These are phyloP conservation scores for Caenorhabditis afra DNA, from an alignment of 2,888 invertebrate species.

Conservation along the genomic window DNA sequence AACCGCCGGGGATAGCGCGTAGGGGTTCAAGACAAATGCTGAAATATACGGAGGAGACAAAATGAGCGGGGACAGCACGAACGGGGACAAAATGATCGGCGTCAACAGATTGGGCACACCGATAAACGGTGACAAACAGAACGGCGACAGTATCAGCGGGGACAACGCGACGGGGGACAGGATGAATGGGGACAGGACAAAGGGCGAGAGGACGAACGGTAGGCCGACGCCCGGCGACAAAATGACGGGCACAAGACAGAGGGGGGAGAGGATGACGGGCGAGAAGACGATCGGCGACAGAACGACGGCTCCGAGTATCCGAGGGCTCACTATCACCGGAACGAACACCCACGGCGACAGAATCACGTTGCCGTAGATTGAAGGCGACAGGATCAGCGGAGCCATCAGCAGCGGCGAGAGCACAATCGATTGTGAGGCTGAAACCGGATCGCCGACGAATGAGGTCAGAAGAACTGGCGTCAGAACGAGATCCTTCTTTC, in stretches of 20 bases:
- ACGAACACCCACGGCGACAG: slow-evolving; percentile 66
- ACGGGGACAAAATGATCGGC: slow-evolving; percentile 66
- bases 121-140: slow-evolving; percentile 63
- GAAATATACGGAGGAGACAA: slow-evolving; percentile 57
- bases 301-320: slow-evolving; percentile 61
- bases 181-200: slow-evolving; percentile 62
- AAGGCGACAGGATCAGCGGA: slow-evolving; percentile 59
- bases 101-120: slow-evolving; percentile 47
- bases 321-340: slow-evolving; percentile 65
- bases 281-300: slow-evolving; percentile 56
- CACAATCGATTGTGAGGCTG: slow-evolving; percentile 65
- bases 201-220: slow-evolving; percentile 56
- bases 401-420: slow-evolving; percentile 64
- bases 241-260: slow-evolving; percentile 64
- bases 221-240: slow-evolving; percentile 62
- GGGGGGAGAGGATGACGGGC: slow-evolving; percentile 57
- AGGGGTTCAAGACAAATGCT: slow-evolving; percentile 59
- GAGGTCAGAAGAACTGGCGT: slow-evolving; percentile 45
- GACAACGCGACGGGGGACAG: slow-evolving; percentile 59
- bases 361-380: slow-evolving; percentile 64
- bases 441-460: slow-evolving; percentile 34
- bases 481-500: slow-evolving; percentile 60
- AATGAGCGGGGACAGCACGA: slow-evolving; percentile 64
- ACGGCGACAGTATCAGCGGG: slow-evolving; percentile 62
- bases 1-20: slow-evolving; percentile 65